Conservation (phyloP, 2,797 vertebrate species). For the Chelon auratus region DNA sequence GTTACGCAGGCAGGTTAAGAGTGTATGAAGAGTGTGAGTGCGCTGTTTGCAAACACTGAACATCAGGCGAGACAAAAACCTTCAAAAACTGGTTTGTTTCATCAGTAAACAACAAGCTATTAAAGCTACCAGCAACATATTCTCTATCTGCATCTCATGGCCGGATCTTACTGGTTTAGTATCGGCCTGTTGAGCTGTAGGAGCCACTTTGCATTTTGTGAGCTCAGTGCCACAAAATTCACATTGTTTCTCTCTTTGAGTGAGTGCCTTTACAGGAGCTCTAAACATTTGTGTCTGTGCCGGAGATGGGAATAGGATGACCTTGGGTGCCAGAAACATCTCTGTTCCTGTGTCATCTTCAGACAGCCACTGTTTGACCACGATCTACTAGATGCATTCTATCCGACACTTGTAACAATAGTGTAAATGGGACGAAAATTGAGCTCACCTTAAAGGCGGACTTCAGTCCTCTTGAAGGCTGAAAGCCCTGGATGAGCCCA, state of each 20-base stretch:
- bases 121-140: not conserved
- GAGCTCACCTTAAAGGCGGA: constrained; percentile 86
- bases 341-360: constrained; percentile 75
- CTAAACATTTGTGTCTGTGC: constrained; percentile 55
- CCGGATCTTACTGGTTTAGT: constrained; percentile 23
- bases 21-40: constrained; percentile 36
- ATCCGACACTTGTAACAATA: constrained; percentile 84
- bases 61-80: not conserved
- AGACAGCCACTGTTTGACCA: constrained; percentile 83
- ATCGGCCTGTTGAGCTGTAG: constrained; percentile 35
- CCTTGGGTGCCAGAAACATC: constrained; percentile 82
- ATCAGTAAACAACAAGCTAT: constrained; percentile 19
- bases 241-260: constrained; percentile 51
- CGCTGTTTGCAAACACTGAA: constrained; percentile 41
- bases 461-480: constrained; percentile 85
- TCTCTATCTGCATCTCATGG: constrained; percentile 12
- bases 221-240: constrained; percentile 53
- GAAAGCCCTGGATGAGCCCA: constrained; percentile 85
- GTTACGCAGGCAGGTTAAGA: constrained; percentile 69
- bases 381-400: constrained; percentile 77
- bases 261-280: constrained; percentile 52
- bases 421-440: constrained; percentile 88
- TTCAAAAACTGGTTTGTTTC: constrained; percentile 5
- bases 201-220: constrained; percentile 54
- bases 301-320: constrained; percentile 73